Base-by-base conservation (phyloP, 2,888 invertebrate species). In the Hermaeophaga mercurialis region DNA sequence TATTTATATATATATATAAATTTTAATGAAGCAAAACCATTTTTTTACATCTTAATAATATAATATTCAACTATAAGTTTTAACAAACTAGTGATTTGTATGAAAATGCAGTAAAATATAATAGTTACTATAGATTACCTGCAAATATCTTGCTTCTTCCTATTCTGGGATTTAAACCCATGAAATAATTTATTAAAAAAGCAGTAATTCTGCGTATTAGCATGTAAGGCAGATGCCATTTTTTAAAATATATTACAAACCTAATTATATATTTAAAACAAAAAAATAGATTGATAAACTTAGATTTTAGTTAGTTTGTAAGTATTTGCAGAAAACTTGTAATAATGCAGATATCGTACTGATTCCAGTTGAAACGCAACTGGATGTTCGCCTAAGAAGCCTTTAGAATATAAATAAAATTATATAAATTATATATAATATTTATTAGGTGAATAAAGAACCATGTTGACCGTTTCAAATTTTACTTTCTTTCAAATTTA, bases 311-410 rank as follows among this genome's bases (percentile, higher is more conserved):
- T 68, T 73, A 72, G 74, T 71, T 70, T 59, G 59, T 73, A 73
- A 73, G 70, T 68, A 72, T 73, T 73, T 70, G 72, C 72, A 70
- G 70, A 71, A 43, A 71, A 70, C 70, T 70, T 70, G 68, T 72
- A 64, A 56, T 47, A 52, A 52, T 39, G 70, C 70, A 70, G 71
- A 71, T 66, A 67, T 71, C 67, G 70, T 72, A 73, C 72, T 71
- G 74, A 75, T 75, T 75, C 74, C 75, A 70, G 73, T 71, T 18
- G 63, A 65, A 65, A 66, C 54, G 65, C 60, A 65, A 70, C 74
- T 73, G 75, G 74, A 75, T 73, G 73, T 75, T 74, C 72, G 76
- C 75, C 75, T 76, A 75, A 75, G 72, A 70, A 75, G 76, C 76
- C 76, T 76, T 75, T 75, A 75, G 75, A 70, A 70, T 73, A 70